Conservation (phyloP, 2,888 invertebrate genomes). For the Bruchidius siliquastri region DNA sequence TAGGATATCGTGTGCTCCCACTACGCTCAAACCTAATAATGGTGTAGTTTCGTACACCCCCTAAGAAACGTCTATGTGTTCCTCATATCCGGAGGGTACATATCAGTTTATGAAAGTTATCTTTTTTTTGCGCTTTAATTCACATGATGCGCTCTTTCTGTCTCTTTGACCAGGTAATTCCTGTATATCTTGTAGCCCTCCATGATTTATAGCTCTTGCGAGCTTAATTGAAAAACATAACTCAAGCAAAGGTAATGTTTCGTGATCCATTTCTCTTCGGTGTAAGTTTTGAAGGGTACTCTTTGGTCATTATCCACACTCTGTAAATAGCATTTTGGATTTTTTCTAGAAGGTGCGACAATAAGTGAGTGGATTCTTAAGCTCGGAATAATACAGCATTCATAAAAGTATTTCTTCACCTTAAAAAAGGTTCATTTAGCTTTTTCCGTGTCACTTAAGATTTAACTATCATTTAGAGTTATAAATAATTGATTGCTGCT, state of each 20-base stretch:
- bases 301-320: too few species aligned
- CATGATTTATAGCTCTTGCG: not conserved
- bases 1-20: too few species aligned
- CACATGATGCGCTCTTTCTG: not conserved
- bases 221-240: not conserved
- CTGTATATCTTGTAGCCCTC: not conserved
- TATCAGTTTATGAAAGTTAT: not conserved
- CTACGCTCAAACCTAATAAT: too few species aligned
- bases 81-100: not conserved
- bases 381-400: too few species aligned
- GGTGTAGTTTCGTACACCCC: not conserved
- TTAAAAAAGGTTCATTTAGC: too few species aligned
- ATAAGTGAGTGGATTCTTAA: too few species aligned
- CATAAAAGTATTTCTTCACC: too few species aligned
- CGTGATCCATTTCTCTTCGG: not conserved
- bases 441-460: too few species aligned
- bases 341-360: too few species aligned
- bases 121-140: not conserved
- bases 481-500: too few species aligned
- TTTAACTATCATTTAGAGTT: too few species aligned
- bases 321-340: too few species aligned
- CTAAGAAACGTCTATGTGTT: not conserved
- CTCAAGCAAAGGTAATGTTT: not conserved
- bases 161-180: not conserved
- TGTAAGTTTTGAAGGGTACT: not conserved